Percentiles rank a stretch among this genome's conserved stretches.
Evolutionary conservation across 2,797 vertebrate genomes (phyloP).

Genomic region (Poecilia gillii): DNA sequence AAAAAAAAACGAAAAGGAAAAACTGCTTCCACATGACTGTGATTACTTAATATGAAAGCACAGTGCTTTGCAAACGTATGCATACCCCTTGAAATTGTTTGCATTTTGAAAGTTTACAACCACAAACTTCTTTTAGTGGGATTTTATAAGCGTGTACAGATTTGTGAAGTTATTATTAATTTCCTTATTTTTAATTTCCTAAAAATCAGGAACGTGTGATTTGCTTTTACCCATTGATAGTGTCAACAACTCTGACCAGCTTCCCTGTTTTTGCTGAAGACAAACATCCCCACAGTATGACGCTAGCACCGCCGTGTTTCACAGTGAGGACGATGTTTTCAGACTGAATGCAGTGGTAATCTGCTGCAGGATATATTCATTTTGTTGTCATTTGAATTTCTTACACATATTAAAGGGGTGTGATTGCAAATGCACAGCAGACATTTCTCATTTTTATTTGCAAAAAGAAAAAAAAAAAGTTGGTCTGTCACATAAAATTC

Average conservation of each 20-base stretch:
- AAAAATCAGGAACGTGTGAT: neutral
- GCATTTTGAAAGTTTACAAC: neutral
- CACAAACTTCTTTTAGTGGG: neutral
- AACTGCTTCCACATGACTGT: constrained; percentile 20
- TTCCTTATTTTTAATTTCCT: neutral
- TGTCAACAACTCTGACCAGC: neutral
- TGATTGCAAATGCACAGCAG: neutral
- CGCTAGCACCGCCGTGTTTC: neutral
- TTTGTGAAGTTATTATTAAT: neutral
- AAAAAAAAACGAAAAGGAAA: constrained; percentile 9
- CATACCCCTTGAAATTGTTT: neutral
- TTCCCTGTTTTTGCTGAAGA: neutral
- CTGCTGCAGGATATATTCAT: neutral
- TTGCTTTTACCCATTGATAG: neutral
- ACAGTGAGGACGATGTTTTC: neutral
- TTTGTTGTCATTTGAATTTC: neutral
- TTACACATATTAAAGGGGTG: neutral
- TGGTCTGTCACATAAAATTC: neutral
- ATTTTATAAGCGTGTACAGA: neutral
- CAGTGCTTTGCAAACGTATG: constrained; percentile 6
- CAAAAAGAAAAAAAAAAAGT: no score
- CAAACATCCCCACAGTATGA: neutral
- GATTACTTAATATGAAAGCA: constrained; percentile 38
- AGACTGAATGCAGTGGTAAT: neutral
- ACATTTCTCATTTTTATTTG: neutral